Percentiles rank a stretch among this genome's conserved stretches.
Conservation (phyloP, 2,797 vertebrate genomes). For the Cottoperca gobio region DNA sequence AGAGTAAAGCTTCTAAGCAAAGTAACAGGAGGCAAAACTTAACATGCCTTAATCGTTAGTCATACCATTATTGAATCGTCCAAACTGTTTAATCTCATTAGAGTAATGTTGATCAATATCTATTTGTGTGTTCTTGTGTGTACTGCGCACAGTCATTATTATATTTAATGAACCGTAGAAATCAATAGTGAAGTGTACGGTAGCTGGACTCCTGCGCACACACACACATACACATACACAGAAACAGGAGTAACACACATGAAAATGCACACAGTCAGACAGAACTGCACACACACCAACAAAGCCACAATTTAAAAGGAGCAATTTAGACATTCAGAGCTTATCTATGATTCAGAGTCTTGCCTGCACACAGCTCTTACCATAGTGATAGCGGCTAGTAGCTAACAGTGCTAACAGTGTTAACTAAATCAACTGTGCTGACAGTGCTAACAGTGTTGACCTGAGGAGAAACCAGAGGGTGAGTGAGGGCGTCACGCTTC, state of each 20-base stretch:
- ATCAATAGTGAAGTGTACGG: slow-evolving; percentile 15
- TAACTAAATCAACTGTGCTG: too few species aligned
- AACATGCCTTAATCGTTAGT: background rate
- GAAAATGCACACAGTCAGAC: too few species aligned
- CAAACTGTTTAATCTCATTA: background rate
- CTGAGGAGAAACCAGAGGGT: too few species aligned
- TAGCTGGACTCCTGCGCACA: background rate
- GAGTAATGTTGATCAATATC: background rate
- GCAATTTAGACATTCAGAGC: background rate
- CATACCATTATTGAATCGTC: background rate
- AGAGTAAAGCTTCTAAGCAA: background rate
- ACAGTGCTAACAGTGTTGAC: too few species aligned
- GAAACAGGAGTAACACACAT: too few species aligned
- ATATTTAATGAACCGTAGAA: slow-evolving; percentile 30
- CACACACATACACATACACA: background rate
- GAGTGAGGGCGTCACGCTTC: too few species aligned
- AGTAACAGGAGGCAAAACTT: background rate
- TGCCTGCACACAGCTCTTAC: too few species aligned
- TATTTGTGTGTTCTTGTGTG: background rate
- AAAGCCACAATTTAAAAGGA: too few species aligned
- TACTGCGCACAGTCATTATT: slow-evolving; percentile 1
- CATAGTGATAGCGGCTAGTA: too few species aligned
- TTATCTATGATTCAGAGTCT: background rate
- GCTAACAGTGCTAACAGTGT: too few species aligned
- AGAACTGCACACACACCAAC: too few species aligned